Evolutionary conservation across 1,140 invertebrate species (phyloP), one percentile per base, ranked within the genome.

Genomic region (Diachasmimorpha longicaudata): DNA sequence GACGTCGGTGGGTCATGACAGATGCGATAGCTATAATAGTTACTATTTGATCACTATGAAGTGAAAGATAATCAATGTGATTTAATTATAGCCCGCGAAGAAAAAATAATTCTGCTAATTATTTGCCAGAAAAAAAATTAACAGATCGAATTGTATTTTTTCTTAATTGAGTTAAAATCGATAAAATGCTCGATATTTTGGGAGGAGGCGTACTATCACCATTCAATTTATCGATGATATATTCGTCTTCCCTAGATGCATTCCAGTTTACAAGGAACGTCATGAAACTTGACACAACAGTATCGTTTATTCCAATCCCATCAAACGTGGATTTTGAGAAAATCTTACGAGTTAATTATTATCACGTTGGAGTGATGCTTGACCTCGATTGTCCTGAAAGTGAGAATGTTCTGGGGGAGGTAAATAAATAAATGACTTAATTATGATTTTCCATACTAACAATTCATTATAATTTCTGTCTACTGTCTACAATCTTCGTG

Each of bases 301-400:
- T 78, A 13, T 78, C 79, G 1, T 81, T 77, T 46, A 68, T 72
- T 31, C 9, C n/a, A 0, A 80, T 81, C 70, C 70, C 67, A 8
- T 55, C 78, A 9, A 44, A 79, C 66, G 9, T 81, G 0, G 42
- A 76, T 21, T 80, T 84, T 68, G 55, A 73, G 0, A 67, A 42
- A 21, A 70, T 79, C 44, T 58, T 85, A 0, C 77, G 68, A 77
- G 75, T 82, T 14, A 81, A 84, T 81, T 83, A 84, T 76, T 83
- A 84, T 67, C 81, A 78, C 55, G 36, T 85, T 46, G 84, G 84
- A 14, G 69, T 84, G 9, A n/a, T 84, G 23, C 72, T 84, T 5
- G 80, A 84, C 79, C 76, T 80, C 9, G 81, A 85, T 69, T 85
- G 84, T 79, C 72, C 75, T 5, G 8, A 70, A 4, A 82, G 81